phyloP scores from a whole-genome alignment of 2,797 vertebrate genomes.

The Harpia harpyja region DNA sequence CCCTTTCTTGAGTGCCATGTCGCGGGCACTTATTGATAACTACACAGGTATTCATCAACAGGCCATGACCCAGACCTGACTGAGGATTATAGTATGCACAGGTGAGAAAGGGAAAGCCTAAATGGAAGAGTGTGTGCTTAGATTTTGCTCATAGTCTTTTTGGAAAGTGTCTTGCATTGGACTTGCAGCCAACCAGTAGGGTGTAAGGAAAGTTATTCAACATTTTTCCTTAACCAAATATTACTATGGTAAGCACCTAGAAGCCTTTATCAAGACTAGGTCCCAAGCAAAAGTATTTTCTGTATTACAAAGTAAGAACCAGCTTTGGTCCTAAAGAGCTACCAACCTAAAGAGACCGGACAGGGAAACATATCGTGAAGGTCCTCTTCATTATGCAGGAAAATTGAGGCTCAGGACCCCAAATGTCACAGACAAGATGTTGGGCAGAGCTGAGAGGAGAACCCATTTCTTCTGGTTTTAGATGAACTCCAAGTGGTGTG shows the following conservation, averaged over 20 bases:
- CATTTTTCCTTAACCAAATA: not conserved
- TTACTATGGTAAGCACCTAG: not conserved
- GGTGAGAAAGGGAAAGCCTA: not conserved
- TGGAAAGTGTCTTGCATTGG: not conserved
- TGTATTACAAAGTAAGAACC: not conserved
- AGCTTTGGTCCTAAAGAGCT: not conserved
- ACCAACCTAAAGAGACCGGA: not conserved
- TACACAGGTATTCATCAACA: not conserved
- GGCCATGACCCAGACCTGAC: not conserved
- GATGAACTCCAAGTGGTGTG: not conserved
- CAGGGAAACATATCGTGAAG: not conserved
- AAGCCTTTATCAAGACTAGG: not conserved
- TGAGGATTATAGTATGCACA: not conserved
- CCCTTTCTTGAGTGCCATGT: not conserved
- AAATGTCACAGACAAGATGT: not conserved
- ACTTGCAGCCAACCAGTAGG: not conserved
- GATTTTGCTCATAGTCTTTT: not conserved
- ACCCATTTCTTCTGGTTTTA: not conserved
- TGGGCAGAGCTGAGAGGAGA: not conserved
- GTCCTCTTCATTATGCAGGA: not conserved
- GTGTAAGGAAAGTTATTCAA: not conserved
- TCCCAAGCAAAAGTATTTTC: not conserved
- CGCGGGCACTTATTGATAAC: not conserved
- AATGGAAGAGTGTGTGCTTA: not conserved
- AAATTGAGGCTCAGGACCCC: not conserved